These are phyloP conservation scores for Charina bottae DNA, from an alignment of 2,113 vertebrate species.

Conservation along the genomic window DNA sequence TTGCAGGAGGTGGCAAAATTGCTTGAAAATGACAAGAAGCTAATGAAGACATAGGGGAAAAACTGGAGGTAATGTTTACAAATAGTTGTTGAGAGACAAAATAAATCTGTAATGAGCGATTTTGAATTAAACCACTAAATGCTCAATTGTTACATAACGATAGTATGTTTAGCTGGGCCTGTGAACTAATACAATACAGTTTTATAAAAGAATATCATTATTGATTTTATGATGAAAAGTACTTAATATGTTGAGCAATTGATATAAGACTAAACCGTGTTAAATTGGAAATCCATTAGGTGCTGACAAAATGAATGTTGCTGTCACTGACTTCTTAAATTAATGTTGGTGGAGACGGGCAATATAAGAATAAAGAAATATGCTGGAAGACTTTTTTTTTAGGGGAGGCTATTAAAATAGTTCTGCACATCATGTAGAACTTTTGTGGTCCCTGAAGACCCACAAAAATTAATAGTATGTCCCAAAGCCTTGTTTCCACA, in stretches of 20 bases:
- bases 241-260: constrained; percentile 51
- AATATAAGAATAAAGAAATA: constrained; percentile 36
- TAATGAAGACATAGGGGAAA: constrained; percentile 56
- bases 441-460: not conserved
- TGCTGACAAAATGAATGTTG: constrained; percentile 36
- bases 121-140: constrained; percentile 58
- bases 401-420: constrained; percentile 10
- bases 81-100: constrained; percentile 50
- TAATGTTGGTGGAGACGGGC: not conserved
- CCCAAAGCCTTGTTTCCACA: not conserved
- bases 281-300: constrained; percentile 60
- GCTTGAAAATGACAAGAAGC: constrained; percentile 42
- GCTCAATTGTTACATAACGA: constrained; percentile 58
- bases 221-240: constrained; percentile 61
- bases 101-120: constrained; percentile 53
- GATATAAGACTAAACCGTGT: constrained; percentile 44
- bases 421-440: not conserved
- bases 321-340: constrained; percentile 29
- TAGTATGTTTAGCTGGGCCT: constrained; percentile 49
- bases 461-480: constrained; percentile 19
- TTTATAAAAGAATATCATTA: constrained; percentile 46
- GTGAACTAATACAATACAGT: constrained; percentile 52
- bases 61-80: constrained; percentile 48
- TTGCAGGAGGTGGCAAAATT: constrained; percentile 40
- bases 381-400: not conserved